A percentile compares a stretch with the other conserved stretches of the same genome.
phyloP scores from a whole-genome alignment of 53 echinoderm and acorn worm species.

The Apostichopus leukothele region DNA sequence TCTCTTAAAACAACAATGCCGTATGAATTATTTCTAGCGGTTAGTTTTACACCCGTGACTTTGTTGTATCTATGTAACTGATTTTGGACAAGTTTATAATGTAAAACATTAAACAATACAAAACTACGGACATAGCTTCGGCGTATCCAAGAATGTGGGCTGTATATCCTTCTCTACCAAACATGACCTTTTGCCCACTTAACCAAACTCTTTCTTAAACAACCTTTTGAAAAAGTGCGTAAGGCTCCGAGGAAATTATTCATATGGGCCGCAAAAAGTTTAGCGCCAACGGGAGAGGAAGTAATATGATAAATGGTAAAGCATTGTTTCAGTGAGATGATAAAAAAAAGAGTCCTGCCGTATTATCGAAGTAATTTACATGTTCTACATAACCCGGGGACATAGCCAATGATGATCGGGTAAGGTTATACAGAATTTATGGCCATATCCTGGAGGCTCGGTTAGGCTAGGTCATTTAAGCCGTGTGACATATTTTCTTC shows the following conservation, averaged over 20 bases:
- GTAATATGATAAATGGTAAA: constrained; percentile 8
- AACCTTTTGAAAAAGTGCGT: constrained; percentile 20
- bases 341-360: constrained; percentile 17
- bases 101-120: no score
- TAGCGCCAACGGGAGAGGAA: constrained; percentile 17
- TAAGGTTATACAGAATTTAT: constrained; percentile 32
- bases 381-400: constrained; percentile 33
- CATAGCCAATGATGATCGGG: constrained; percentile 10
- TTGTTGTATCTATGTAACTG: no score
- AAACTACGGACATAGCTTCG: no score
- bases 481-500: constrained; percentile 28
- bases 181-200: constrained; percentile 8
- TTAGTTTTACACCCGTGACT: no score
- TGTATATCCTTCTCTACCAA: no score
- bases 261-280: constrained; percentile 24
- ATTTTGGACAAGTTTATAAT: no score
- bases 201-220: neutral
- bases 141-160: no score
- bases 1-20: no score
- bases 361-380: constrained; percentile 48
- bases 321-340: neutral
- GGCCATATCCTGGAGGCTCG: constrained; percentile 26
- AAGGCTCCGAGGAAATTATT: constrained; percentile 8
- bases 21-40: no score
- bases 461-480: constrained; percentile 33